A percentile compares a stretch with the other conserved stretches of the same genome.
Conservation (phyloP, 2,797 vertebrate species). For the Poecilia gillii region DNA sequence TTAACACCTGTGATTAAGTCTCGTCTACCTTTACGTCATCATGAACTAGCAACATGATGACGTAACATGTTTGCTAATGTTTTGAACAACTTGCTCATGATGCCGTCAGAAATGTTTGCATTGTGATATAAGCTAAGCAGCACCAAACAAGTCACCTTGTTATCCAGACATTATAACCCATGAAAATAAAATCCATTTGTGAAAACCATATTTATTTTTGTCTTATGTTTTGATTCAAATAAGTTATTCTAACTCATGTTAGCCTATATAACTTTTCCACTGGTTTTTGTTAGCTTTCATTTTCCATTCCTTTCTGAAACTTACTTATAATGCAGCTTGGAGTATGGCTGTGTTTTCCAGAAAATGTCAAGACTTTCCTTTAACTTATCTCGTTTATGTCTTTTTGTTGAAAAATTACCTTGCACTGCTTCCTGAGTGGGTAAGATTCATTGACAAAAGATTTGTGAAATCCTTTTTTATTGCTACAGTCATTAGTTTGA, state of each 20-base stretch:
- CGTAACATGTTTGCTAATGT: not conserved
- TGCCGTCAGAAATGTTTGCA: conserved; percentile 44
- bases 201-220: not conserved
- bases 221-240: not conserved
- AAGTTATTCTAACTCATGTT: not conserved
- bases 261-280: not conserved
- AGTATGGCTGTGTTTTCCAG: not conserved
- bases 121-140: not conserved
- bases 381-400: not conserved
- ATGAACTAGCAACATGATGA: not conserved
- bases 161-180: not conserved
- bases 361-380: not conserved
- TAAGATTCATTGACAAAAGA: conserved; percentile 4
- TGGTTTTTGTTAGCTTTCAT: not conserved
- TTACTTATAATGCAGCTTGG: not conserved
- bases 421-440: not conserved
- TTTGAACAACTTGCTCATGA: not conserved
- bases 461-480: not conserved
- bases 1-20: not conserved
- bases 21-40: not conserved
- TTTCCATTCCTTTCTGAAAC: not conserved
- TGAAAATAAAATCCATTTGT: not conserved
- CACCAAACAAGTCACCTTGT: not conserved
- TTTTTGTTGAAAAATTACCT: not conserved
- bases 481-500: conserved; percentile 1